Base-by-base conservation (phyloP, 2,113 vertebrate species). In the Trichomycterus rosablanca region DNA sequence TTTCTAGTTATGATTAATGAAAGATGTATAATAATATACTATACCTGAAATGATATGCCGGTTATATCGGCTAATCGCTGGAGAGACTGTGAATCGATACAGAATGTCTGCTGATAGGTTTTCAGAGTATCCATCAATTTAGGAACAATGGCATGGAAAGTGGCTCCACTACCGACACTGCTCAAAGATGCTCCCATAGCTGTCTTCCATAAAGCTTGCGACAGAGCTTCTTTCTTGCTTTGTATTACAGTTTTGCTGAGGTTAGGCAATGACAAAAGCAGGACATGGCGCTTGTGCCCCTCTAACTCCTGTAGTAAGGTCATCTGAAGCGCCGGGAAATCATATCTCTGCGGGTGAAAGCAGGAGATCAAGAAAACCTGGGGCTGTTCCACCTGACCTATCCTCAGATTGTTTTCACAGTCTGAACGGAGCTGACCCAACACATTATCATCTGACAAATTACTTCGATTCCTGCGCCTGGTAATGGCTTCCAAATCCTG, bases 331-430 rank as follows among this genome's bases (percentile, higher is more conserved):
- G 28, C 24, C 5, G 53, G 54, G 16, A 81, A 78, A 49, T 79
- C 79, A 45, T 67, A 81, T 2, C 2, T 10, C 1, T 57, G 24
- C 8, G 54, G 48, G 2, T 76, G 2, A 40, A 61, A 67, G 20
- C 39, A 68, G 10, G 72, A 78, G 16, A 79, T 18, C 32, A 81
- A 54, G 49, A 72, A 60, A 26, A 79, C 70, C 30, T 26, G 19
- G 3, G 66, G 54, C 2, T 43, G 5, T 30, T 42, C 22, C 11
- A 63, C 32, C 5, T 69, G 70, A 10, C 14, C 24, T 12, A 7
- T 22, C 28, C 3, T 60, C 55, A 79, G 7, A 6, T 57, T 59
- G 4, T 61, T 59, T 11, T 39, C 42, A 49, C 76, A 78, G 60
- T 78, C n/a, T 7, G 12, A 28, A 54, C 74, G 61, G 7, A 81